Base-by-base conservation (phyloP, 2,113 vertebrate species). In the Ammodytes dubius region DNA sequence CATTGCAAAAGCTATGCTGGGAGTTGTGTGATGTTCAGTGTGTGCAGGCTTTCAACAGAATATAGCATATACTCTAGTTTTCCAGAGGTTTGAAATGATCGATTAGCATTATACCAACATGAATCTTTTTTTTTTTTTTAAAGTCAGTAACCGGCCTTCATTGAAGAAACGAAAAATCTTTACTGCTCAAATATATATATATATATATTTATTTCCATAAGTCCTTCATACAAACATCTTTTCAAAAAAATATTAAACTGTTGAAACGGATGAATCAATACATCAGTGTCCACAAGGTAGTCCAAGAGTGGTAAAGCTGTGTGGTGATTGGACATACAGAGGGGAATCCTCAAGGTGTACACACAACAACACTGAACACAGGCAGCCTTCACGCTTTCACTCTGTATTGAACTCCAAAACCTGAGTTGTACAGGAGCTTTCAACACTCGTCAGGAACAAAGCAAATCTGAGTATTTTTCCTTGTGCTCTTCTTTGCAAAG, bases 181-280 rank as follows among this genome's bases (percentile, higher is more conserved):
- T 61, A 77, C 52, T 88, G 70, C 84, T 91, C 83, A 93, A 93
- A 93, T 92, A 94, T 93, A 27, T 27, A 93, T 92, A 94, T 93
- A 27, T 27, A 27, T 27, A 93, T 73, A 93, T 93, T 93, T 94
- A 93, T 94, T 93, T 88, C 53, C 69, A 81, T 82, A 66, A 27
- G 81, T 86, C 69, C 73, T 81, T 89, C 61, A 89, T 93, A 93
- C 91, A 93, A 95, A 93, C 87, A 90, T 85, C 39, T 79, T 86
- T 89, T 71, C 59, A 74, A 76, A 88, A 91, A 88, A 91, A 90
- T 87, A 27, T 27, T 27, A 92, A 89, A 90, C 71, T 85, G 83
- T 79, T 84, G 60, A 82, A 82, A 87, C 9, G 13, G 65, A 71
- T 79, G 73, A 90, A 85, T 92, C 76, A 82, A 86, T 85, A 85